phyloP scores from a whole-genome alignment of 2,113 vertebrate genomes.

The Ornithorhynchus anatinus region DNA sequence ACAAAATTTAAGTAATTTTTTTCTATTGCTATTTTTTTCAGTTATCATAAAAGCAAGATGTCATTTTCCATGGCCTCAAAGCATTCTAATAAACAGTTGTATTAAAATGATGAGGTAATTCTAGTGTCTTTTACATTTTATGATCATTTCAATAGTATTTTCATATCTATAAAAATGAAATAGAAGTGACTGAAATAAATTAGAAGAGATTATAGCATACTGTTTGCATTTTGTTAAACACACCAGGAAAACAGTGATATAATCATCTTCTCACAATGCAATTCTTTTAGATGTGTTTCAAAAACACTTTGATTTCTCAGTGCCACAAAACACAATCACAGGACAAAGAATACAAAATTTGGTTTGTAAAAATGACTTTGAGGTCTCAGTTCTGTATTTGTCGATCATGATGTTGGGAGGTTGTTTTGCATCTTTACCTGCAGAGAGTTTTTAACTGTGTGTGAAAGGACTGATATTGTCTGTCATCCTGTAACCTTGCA shows the following conservation, averaged over 20 bases:
- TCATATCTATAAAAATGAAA: slow-evolving; percentile 14
- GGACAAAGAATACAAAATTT: slow-evolving; percentile 16
- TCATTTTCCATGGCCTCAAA: not conserved
- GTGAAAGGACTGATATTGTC: slow-evolving; percentile 11
- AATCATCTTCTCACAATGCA: slow-evolving; percentile 15
- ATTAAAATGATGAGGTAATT: slow-evolving; percentile 15
- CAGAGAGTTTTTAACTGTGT: not conserved
- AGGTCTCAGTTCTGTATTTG: slow-evolving; percentile 4
- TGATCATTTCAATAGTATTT: slow-evolving; percentile 6
- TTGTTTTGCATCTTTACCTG: not conserved
- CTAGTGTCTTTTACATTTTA: slow-evolving; percentile 13
- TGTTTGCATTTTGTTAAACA: slow-evolving; percentile 23
- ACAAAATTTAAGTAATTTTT: not conserved
- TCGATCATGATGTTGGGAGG: not conserved
- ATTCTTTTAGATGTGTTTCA: slow-evolving; percentile 6
- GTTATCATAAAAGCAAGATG: not conserved
- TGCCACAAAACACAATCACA: slow-evolving; percentile 14
- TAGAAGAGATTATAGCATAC: slow-evolving; percentile 8
- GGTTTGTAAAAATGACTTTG: slow-evolving; percentile 26
- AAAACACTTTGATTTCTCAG: slow-evolving; percentile 12
- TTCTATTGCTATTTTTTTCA: not conserved
- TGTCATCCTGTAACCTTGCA: not conserved
- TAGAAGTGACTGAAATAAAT: slow-evolving; percentile 20
- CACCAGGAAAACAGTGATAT: slow-evolving; percentile 35
- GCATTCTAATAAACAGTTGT: not conserved